phyloP scores from a whole-genome alignment of 2,797 vertebrate species.

The Rhinoraja longicauda region DNA sequence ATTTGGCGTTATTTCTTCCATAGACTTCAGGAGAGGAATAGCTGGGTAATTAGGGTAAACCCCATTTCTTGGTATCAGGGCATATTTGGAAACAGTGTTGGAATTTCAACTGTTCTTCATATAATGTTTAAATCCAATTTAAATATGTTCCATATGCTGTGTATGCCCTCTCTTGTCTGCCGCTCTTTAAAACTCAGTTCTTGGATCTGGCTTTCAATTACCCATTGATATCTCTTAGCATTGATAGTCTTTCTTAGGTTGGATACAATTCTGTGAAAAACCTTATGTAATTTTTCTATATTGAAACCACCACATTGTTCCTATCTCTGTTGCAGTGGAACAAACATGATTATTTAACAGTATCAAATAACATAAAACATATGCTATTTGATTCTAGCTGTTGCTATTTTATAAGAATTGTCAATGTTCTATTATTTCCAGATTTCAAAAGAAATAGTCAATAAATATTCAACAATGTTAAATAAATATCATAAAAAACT shows the following conservation, averaged over 20 bases:
- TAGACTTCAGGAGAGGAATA: no score
- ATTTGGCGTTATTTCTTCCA: no score
- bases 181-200: not conserved
- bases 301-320: not conserved
- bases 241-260: not conserved
- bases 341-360: no score
- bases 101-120: not conserved
- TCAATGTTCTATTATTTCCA: not conserved
- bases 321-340: not conserved
- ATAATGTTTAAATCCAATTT: not conserved
- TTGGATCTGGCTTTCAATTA: not conserved
- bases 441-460: not conserved
- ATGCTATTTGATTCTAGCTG: no score
- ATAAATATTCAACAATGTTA: not conserved
- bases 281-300: not conserved
- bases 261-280: not conserved
- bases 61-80: no score
- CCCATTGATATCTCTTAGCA: not conserved
- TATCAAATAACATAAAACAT: not conserved
- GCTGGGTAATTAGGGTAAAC: no score
- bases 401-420: not conserved
- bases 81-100: not conserved
- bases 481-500: not conserved
- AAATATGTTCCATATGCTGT: not conserved
- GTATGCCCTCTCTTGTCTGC: no score